phyloP scores from a whole-genome alignment of 2,888 invertebrate species.

The Cerceris ruficornis region DNA sequence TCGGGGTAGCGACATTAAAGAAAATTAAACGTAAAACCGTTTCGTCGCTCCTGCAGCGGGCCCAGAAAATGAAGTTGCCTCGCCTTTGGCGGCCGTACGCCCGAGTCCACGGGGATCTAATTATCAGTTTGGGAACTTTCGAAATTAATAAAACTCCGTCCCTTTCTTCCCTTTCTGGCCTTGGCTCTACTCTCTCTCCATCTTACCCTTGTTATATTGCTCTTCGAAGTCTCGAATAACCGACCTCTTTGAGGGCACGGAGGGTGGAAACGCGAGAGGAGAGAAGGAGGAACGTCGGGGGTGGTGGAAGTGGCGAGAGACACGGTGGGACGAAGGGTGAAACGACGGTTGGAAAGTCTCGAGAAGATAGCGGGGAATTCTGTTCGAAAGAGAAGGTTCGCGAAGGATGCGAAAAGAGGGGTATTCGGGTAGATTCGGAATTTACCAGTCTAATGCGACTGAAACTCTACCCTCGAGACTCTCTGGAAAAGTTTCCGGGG shows the following conservation, averaged over 20 bases:
- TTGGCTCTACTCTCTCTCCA: slow-evolving; percentile 38
- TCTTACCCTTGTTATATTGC: slow-evolving; percentile 62
- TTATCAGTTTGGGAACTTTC: slow-evolving; percentile 79
- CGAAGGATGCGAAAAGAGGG: slow-evolving; percentile 22
- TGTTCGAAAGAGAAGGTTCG: slow-evolving; percentile 31
- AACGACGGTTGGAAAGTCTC: slow-evolving; percentile 52
- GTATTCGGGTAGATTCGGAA: slow-evolving; percentile 62
- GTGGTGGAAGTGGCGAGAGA: slow-evolving; percentile 14
- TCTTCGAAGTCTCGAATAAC: slow-evolving; percentile 62
- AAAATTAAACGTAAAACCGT: slow-evolving; percentile 51
- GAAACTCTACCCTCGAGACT: slow-evolving; percentile 63
- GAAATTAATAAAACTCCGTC: slow-evolving; percentile 79
- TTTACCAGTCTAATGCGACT: slow-evolving; percentile 73
- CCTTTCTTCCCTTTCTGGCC: slow-evolving; percentile 18
- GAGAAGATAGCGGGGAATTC: slow-evolving; percentile 37
- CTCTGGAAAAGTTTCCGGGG: slow-evolving; percentile 45
- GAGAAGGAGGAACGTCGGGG: slow-evolving; percentile 31
- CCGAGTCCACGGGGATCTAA: slow-evolving; percentile 74
- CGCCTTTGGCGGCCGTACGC: slow-evolving; percentile 56
- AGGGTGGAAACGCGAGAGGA: slow-evolving; percentile 19
- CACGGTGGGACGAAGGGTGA: slow-evolving; percentile 16
- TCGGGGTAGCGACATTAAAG: slow-evolving; percentile 50
- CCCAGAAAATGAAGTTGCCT: slow-evolving; percentile 62
- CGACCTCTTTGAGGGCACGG: slow-evolving; percentile 40
- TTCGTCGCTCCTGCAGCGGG: slow-evolving; percentile 40